Evolutionary conservation across 1,140 invertebrate genomes (phyloP).

Genomic region (Bathynomus jamesi): DNA sequence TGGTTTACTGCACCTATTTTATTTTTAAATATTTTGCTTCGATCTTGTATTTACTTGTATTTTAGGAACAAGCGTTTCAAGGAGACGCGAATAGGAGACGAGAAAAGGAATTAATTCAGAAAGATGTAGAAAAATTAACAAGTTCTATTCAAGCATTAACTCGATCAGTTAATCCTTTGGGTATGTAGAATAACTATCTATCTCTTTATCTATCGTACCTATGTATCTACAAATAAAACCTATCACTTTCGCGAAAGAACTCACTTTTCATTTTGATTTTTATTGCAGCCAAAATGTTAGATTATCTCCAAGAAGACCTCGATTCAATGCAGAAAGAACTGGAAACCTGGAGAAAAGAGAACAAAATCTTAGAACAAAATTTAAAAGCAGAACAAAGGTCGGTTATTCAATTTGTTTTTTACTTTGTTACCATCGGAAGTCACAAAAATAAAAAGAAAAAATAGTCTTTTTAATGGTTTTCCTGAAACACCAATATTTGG

Average conservation of each 20-base stretch:
- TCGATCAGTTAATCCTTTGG: constrained; percentile 73
- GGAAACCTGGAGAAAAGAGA: constrained; percentile 69
- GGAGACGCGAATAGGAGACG: constrained; percentile 48
- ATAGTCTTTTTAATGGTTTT: neutral
- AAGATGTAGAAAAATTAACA: constrained; percentile 75
- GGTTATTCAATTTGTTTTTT: neutral
- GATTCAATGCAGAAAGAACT: constrained; percentile 91
- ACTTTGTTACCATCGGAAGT: no score
- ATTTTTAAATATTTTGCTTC: no score
- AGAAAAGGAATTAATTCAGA: constrained; percentile 60
- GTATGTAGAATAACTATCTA: no score
- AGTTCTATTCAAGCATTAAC: constrained; percentile 77
- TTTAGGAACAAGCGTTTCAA: constrained; percentile 43
- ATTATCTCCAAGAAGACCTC: constrained; percentile 89
- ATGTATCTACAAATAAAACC: no score
- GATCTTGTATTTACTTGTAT: no score
- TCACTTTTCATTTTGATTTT: neutral
- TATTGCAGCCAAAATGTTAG: constrained; percentile 54
- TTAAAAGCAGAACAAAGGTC: constrained; percentile 34
- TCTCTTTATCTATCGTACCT: no score
- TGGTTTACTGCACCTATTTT: no score
- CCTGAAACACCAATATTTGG: neutral
- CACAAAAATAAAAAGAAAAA: no score
- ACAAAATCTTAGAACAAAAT: constrained; percentile 44
- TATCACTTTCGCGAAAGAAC: no score